Conservation (phyloP, 2,797 vertebrate genomes). For the Prionace glauca region DNA sequence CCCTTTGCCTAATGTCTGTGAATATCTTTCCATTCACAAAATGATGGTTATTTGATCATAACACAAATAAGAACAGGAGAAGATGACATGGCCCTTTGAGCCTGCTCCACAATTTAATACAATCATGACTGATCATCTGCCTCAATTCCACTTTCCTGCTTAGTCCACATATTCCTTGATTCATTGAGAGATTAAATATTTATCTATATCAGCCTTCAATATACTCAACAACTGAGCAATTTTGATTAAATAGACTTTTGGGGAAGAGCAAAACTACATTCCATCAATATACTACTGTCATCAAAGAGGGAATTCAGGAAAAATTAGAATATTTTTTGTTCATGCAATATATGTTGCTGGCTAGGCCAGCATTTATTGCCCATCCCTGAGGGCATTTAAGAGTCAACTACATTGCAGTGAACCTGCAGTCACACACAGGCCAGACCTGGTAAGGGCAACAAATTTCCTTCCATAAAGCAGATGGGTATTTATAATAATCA, state of each 20-base stretch:
- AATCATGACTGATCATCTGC: not conserved
- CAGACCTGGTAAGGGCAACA: too few species aligned
- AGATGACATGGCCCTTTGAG: not conserved
- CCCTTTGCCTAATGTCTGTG: not conserved
- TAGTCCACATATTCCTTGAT: not conserved
- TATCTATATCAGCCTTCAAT: not conserved
- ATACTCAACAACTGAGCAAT: not conserved
- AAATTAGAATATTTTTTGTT: not conserved
- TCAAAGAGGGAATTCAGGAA: not conserved
- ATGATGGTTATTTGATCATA: not conserved
- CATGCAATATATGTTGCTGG: too few species aligned
- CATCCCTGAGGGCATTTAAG: too few species aligned
- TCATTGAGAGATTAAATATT: not conserved
- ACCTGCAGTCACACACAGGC: too few species aligned
- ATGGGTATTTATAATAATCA: too few species aligned
- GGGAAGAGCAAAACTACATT: not conserved
- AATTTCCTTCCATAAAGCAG: too few species aligned
- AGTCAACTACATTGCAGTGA: too few species aligned
- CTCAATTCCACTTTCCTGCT: not conserved
- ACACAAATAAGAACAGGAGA: not conserved
- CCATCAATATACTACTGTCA: not conserved
- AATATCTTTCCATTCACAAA: not conserved
- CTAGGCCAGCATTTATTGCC: too few species aligned
- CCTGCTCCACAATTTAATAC: too few species aligned
- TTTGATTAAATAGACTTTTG: not conserved